These are phyloP conservation scores for Troides oblongomaculatus DNA, from an alignment of 2,888 invertebrate genomes.

Conservation along the genomic window DNA sequence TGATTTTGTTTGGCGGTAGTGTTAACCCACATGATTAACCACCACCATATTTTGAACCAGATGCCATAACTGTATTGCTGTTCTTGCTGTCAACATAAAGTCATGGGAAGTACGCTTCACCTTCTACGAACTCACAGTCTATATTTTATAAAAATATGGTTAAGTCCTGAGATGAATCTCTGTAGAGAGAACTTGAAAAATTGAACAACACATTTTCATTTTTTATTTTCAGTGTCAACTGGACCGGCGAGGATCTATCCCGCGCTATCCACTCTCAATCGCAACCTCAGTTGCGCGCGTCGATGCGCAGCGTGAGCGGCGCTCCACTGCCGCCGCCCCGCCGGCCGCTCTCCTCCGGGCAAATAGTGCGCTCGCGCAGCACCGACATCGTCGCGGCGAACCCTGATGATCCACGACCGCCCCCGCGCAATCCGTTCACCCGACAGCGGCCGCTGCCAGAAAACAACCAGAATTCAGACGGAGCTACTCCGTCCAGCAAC, in stretches of 20 bases:
- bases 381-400: constrained; percentile 48
- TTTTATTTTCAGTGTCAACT: constrained; percentile 59
- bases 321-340: constrained; percentile 38
- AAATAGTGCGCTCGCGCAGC: constrained; percentile 57
- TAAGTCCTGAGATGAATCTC: too few relatives aligned
- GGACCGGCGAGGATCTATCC: constrained; percentile 66
- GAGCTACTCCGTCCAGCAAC: constrained; percentile 55
- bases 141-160: too few relatives aligned
- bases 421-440: constrained; percentile 47
- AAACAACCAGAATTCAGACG: constrained; percentile 40
- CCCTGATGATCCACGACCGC: constrained; percentile 51
- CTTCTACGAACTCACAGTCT: too few relatives aligned
- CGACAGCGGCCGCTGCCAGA: constrained; percentile 37
- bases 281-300: constrained; percentile 58
- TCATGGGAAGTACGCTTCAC: too few relatives aligned
- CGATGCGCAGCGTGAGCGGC: constrained; percentile 43
- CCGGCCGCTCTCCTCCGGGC: constrained; percentile 40
- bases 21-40: too few relatives aligned
- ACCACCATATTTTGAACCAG: too few relatives aligned
- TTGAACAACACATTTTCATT: not conserved
- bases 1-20: too few relatives aligned
- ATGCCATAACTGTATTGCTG: too few relatives aligned
- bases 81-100: too few relatives aligned
- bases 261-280: constrained; percentile 59
- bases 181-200: too few relatives aligned